Base-by-base conservation (phyloP, 2,888 invertebrate species). In the Caradrina kadenii region DNA sequence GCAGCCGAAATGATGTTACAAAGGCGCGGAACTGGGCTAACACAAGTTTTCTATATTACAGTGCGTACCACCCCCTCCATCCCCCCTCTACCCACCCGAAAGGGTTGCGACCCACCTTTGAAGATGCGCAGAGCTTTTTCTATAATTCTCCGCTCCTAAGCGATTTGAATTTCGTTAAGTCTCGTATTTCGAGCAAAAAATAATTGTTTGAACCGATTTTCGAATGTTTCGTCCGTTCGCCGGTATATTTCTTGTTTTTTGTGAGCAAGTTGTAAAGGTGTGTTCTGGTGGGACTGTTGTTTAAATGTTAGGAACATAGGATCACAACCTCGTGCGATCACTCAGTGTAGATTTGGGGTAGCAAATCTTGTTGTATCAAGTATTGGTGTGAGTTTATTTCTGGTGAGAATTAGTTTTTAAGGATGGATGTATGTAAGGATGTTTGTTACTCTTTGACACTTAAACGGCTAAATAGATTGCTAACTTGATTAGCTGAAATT, bases 1-100 rank as follows among this genome's bases (percentile, higher is more conserved):
- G 91, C 93, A 93, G 92, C 94, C 94, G 91, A 95, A 96, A 96
- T 96, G 95, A 95, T 95, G 95, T 95, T 95, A 96, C 96, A 96
- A 96, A 96, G 94, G 94, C 94, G 92, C 91, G 94, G 94, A 95
- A 95, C 95, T 95, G 95, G 96, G 96, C 95, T 96, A 96, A 96
- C 95, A 96, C 95, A 95, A 96, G 95, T 96, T 95, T 96, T 95
- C 96, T 96, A 95, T 95, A 95, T 95, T 94, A 93, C 95, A 89
- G 94, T 94, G 93, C 94, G 94, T 94, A 91, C 91, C 92, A 87
- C 85, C 86, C 73, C 77, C 78, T 73, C 79, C 75, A 63, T 63
- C 73, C 64, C 60, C 79, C 81, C 82, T 82, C 74, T 59, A 72
- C 66, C 83, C 84, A 80, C 81, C 75, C 81, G 84, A 85, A 84